Conservation (phyloP, 2,113 vertebrate species). For the Crypturellus undulatus region DNA sequence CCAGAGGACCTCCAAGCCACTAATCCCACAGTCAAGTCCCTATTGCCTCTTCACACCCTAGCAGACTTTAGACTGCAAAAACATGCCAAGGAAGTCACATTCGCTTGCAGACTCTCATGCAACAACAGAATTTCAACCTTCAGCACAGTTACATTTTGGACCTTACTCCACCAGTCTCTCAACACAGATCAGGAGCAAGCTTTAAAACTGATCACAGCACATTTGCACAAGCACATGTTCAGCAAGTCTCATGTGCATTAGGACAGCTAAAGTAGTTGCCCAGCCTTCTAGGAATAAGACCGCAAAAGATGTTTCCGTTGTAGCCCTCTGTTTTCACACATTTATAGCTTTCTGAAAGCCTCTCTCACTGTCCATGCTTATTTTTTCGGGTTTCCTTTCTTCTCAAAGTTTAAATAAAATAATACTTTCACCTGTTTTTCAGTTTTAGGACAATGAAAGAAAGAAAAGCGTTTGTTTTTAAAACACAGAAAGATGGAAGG, state of each 20-base stretch:
- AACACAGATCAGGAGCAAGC: constrained; percentile 16
- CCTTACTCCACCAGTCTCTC: neutral
- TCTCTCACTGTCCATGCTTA: neutral
- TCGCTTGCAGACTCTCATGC: neutral
- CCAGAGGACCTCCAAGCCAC: neutral
- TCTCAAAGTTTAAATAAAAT: constrained; percentile 36
- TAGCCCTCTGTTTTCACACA: constrained; percentile 31
- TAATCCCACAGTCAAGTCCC: neutral
- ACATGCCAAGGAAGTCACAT: neutral
- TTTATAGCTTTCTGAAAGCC: constrained; percentile 48
- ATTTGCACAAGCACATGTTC: neutral
- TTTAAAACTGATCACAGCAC: constrained; percentile 9
- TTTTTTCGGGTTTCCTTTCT: neutral
- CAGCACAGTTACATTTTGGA: neutral
- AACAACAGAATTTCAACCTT: neutral
- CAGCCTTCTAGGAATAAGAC: constrained; percentile 9
- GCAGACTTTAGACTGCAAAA: neutral
- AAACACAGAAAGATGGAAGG: constrained; percentile 34
- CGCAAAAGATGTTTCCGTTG: constrained; percentile 12
- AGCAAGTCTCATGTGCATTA: neutral
- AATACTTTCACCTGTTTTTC: constrained; percentile 43
- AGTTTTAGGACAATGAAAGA: constrained; percentile 40
- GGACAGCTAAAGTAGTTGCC: constrained; percentile 43
- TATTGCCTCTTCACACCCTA: neutral
- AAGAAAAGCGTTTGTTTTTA: constrained; percentile 47